phyloP scores from a whole-genome alignment of 2,797 vertebrate genomes.

The Gymnodraco acuticeps region DNA sequence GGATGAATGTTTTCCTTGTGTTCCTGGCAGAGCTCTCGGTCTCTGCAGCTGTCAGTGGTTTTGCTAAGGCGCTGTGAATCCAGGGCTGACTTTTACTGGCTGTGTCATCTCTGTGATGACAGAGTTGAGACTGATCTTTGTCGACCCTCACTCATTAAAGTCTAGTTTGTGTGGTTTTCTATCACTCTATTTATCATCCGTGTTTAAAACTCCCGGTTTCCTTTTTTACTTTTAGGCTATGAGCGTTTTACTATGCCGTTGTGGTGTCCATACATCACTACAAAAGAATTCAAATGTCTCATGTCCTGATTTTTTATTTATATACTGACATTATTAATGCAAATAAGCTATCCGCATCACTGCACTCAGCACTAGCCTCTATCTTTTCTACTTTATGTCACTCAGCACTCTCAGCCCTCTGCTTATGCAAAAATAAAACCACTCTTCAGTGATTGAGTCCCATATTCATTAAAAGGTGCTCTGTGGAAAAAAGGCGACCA shows the following conservation, averaged over 20 bases:
- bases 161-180: conserved; percentile 21
- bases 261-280: conserved; percentile 8
- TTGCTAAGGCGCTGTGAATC: conserved; percentile 61
- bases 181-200: conserved; percentile 11
- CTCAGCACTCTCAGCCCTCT: background rate
- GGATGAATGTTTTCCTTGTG: conserved; percentile 77
- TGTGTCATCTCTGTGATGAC: conserved; percentile 72
- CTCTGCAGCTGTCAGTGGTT: conserved; percentile 78
- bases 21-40: conserved; percentile 66
- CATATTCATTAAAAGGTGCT: conserved; percentile 11
- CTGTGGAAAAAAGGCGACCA: conserved; percentile 27
- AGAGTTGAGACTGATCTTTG: conserved; percentile 62
- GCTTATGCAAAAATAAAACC: conserved; percentile 1
- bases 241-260: conserved; percentile 23
- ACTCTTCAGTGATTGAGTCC: conserved; percentile 17
- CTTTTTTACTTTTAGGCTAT: conserved; percentile 19
- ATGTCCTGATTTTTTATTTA: conserved; percentile 17
- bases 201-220: conserved; percentile 28
- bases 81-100: conserved; percentile 65
- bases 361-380: background rate
- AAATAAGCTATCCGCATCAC: conserved; percentile 32
- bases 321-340: conserved; percentile 33
- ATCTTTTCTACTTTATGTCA: conserved; percentile 5
- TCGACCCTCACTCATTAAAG: conserved; percentile 54
- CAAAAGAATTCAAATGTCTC: conserved; percentile 26